Conservation (phyloP, 1,140 invertebrate genomes). For the Cyphomyrmex costatus region DNA sequence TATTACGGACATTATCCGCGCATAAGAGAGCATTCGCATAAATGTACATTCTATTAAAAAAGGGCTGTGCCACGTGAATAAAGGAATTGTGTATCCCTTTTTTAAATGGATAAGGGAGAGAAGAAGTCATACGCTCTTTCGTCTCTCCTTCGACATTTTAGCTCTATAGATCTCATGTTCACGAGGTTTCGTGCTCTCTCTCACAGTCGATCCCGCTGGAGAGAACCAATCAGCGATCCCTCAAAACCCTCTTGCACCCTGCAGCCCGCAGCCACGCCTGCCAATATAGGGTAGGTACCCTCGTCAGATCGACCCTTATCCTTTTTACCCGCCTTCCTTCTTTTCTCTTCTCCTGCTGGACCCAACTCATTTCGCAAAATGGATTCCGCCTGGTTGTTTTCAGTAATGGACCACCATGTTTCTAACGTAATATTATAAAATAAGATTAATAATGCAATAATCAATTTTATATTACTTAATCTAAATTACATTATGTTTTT, state of each 20-base stretch:
- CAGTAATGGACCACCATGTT: constrained; percentile 13
- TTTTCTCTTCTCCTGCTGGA: constrained; percentile 73
- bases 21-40: constrained; percentile 75
- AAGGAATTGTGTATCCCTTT: constrained; percentile 1
- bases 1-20: constrained; percentile 70
- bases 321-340: constrained; percentile 79
- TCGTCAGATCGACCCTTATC: constrained; percentile 83
- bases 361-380: constrained; percentile 85
- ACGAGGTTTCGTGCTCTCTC: constrained; percentile 55
- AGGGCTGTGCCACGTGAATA: constrained; percentile 68
- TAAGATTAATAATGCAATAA: not conserved
- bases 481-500: not conserved
- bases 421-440: constrained; percentile 15
- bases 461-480: not conserved
- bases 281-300: constrained; percentile 84
- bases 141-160: constrained; percentile 65
- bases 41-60: constrained; percentile 85
- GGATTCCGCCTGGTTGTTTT: constrained; percentile 76
- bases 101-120: not conserved
- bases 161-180: constrained; percentile 60
- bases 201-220: constrained; percentile 71
- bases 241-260: constrained; percentile 81
- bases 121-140: constrained; percentile 51
- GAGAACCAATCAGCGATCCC: constrained; percentile 84
- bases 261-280: constrained; percentile 85